phyloP scores from a whole-genome alignment of 2,888 invertebrate genomes.

The Gymnocheta viridis region DNA sequence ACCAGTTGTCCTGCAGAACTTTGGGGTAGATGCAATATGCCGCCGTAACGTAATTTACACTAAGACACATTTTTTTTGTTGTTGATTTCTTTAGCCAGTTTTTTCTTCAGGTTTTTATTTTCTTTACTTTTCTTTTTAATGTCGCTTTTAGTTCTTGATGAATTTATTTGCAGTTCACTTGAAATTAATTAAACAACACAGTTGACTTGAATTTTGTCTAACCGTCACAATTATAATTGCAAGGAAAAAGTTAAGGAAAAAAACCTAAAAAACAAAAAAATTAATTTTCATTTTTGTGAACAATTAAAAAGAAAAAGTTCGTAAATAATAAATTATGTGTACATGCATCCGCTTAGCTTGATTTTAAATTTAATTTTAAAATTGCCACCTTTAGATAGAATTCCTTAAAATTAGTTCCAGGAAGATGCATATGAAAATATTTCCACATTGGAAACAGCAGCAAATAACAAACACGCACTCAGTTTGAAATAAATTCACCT shows the following conservation, averaged over 20 bases:
- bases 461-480: no score
- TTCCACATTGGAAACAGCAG: no score
- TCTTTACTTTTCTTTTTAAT: conserved; percentile 1
- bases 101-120: neutral
- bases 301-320: conserved; percentile 12
- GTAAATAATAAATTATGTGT: neutral
- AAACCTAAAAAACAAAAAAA: conserved; percentile 8
- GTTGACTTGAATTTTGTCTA: conserved; percentile 77
- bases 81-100: neutral
- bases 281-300: conserved; percentile 47
- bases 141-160: conserved; percentile 58
- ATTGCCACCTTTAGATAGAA: neutral
- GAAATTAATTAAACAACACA: conserved; percentile 80
- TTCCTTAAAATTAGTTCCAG: neutral
- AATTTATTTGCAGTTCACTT: conserved; percentile 74
- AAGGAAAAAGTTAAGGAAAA: conserved; percentile 29
- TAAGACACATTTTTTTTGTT: neutral
- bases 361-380: neutral
- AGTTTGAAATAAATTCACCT: no score
- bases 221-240: conserved; percentile 70
- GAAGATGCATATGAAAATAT: no score
- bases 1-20: conserved; percentile 2
- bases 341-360: neutral
- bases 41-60: conserved; percentile 14
- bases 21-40: neutral